Evolutionary conservation across 2,888 invertebrate species (phyloP).

Genomic region (Pyrgus malvae): DNA sequence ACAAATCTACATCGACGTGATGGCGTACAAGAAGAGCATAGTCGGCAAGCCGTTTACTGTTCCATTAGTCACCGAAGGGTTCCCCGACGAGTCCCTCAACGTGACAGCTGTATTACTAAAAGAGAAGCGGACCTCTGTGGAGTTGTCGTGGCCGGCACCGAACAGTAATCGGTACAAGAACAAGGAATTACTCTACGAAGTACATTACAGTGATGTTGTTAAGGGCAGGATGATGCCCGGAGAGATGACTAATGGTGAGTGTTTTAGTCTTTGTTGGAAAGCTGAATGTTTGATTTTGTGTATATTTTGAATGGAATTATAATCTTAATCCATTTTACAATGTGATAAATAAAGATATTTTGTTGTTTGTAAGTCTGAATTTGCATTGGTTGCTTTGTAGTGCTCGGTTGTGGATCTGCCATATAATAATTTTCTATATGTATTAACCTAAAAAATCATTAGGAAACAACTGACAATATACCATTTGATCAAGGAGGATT

Average conservation of each 20-base stretch:
- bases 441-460: no score
- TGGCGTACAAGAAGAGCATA: constrained; percentile 81
- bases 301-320: no score
- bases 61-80: constrained; percentile 71
- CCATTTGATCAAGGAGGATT: no score
- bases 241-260: constrained; percentile 81
- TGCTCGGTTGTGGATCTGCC: no score
- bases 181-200: constrained; percentile 81
- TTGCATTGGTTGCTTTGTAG: no score
- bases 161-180: constrained; percentile 73
- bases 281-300: no score
- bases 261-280: not conserved
- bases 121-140: constrained; percentile 82
- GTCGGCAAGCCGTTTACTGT: constrained; percentile 78
- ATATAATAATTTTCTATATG: no score
- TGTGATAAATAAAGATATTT: no score
- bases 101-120: constrained; percentile 75
- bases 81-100: constrained; percentile 73
- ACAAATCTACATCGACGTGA: constrained; percentile 79
- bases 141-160: constrained; percentile 85
- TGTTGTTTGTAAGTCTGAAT: no score
- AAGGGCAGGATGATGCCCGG: constrained; percentile 50
- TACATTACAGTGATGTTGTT: constrained; percentile 84
- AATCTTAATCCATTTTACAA: no score
- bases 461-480: no score